Base-by-base conservation (phyloP, 35 echinoderm and acorn worm species). In the Lytechinus variegatus region DNA sequence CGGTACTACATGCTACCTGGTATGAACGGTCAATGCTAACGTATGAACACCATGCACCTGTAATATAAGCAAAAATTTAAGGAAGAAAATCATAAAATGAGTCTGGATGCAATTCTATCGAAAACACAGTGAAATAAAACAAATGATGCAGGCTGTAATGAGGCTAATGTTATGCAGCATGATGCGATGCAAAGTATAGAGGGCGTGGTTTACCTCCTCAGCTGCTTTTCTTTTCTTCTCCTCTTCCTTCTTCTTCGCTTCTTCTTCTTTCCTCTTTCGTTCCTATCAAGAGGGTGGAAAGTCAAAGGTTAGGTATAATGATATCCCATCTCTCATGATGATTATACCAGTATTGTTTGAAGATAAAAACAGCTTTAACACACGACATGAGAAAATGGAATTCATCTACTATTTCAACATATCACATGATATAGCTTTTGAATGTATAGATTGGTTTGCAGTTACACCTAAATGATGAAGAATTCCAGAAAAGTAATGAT, bases 151-250 rank as follows among this genome's bases (percentile, higher is more conserved):
- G 66, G 4, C 66, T 24, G 5, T 4, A n/a, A 79, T 79, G 66
- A 79, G n/a, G 66, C 66, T 79, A 79, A 7, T 24, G n/a, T n/a
- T 79, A 24, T 79, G 66, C 19, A 24, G 14, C 12, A 79, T 24
- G 66, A 16, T 79, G 21, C 19, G 24, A 16, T 79, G 66, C 66
- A 6, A 79, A 79, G 19, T 79, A 79, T 79, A 79, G 66, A 79
- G 66, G 66, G 66, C 66, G 66, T 79, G 19, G 66, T 79, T 79
- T 79, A 79, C 66, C 66, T 79, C 66, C 66, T 79, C 66, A 0
- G 66, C 66, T 24, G 66, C 66, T 79, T 79, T 79, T 79, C 66
- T 79, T 79, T 79, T 79, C 66, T 79, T 79, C 66, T 79, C 66
- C 66, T 79, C 66, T 79, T 79, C 66, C 21, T 79, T 79, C n/a